phyloP scores from a whole-genome alignment of 2,888 invertebrate genomes.

The Platycheirus rosarum region DNA sequence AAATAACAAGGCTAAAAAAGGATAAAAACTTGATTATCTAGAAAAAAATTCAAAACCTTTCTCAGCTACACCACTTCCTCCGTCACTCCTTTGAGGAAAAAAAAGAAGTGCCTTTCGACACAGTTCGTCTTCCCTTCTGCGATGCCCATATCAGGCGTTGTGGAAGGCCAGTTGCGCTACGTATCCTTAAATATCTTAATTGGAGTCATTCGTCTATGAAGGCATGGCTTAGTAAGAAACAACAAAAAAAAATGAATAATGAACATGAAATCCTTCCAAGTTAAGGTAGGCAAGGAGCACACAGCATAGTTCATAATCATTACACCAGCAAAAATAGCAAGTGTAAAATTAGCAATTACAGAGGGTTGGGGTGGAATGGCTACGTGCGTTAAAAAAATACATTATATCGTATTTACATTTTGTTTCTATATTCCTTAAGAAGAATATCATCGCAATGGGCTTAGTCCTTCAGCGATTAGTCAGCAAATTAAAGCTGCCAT shows the following conservation, averaged over 20 bases:
- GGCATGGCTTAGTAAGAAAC: slow-evolving; percentile 43
- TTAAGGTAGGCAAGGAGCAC: slow-evolving; percentile 47
- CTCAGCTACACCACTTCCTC: slow-evolving; percentile 6
- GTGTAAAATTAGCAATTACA: slow-evolving; percentile 52
- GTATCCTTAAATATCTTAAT: slow-evolving; percentile 36
- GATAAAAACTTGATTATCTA: slow-evolving; percentile 69
- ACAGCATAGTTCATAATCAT: slow-evolving; percentile 62
- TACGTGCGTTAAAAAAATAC: neutral
- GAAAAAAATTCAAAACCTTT: slow-evolving; percentile 53
- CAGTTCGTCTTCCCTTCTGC: neutral
- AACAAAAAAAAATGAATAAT: slow-evolving; percentile 71
- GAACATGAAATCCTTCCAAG: slow-evolving; percentile 65
- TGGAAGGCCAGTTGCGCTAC: slow-evolving; percentile 37
- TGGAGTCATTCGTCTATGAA: slow-evolving; percentile 43
- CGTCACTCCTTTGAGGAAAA: neutral
- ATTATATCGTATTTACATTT: slow-evolving; percentile 5
- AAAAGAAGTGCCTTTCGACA: neutral
- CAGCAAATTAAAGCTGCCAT: slow-evolving; percentile 69
- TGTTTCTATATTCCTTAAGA: slow-evolving; percentile 31
- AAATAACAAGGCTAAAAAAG: slow-evolving; percentile 61
- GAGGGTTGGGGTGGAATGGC: neutral
- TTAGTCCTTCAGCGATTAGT: slow-evolving; percentile 63
- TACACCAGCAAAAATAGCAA: slow-evolving; percentile 59
- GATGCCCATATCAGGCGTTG: neutral
- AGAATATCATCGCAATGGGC: slow-evolving; percentile 66